Evolutionary conservation across 2,113 vertebrate species (phyloP).

Genomic region (Saguinus imperator): DNA sequence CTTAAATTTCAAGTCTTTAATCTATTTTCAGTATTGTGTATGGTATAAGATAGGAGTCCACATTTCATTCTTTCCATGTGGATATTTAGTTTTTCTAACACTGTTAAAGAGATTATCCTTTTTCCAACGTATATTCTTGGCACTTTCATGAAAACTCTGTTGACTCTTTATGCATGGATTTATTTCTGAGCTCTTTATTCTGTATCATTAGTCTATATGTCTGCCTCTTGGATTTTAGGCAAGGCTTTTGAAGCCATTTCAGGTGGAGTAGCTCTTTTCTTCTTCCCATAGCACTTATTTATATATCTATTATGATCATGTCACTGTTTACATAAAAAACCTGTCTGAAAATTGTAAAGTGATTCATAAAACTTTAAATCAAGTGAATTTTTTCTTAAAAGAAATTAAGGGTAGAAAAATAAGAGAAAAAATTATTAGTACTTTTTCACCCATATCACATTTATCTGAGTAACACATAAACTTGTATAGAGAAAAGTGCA

Average conservation of each 20-base stretch:
- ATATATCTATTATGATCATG: neutral
- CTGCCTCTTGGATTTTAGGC: neutral
- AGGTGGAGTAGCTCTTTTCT: too few relatives aligned
- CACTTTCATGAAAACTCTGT: neutral
- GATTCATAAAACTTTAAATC: neutral
- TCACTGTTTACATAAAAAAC: neutral
- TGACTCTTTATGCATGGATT: neutral
- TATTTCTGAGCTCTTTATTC: neutral
- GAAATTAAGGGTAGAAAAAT: neutral
- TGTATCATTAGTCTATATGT: neutral
- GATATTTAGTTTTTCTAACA: neutral
- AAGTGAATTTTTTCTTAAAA: neutral
- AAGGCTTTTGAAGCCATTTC: neutral
- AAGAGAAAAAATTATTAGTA: neutral
- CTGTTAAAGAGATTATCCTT: neutral
- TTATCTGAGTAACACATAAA: neutral
- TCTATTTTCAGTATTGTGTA: neutral
- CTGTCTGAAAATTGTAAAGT: neutral
- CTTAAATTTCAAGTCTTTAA: neutral
- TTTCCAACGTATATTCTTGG: neutral
- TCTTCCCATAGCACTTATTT: neutral
- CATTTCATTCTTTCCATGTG: neutral
- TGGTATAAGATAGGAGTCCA: too few relatives aligned
- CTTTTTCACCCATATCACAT: neutral
- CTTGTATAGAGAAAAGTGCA: neutral